A percentile compares a stretch with the other conserved stretches of the same genome.
Conservation (phyloP, 2,797 vertebrate genomes). For the Chaetophractus vellerosus region DNA sequence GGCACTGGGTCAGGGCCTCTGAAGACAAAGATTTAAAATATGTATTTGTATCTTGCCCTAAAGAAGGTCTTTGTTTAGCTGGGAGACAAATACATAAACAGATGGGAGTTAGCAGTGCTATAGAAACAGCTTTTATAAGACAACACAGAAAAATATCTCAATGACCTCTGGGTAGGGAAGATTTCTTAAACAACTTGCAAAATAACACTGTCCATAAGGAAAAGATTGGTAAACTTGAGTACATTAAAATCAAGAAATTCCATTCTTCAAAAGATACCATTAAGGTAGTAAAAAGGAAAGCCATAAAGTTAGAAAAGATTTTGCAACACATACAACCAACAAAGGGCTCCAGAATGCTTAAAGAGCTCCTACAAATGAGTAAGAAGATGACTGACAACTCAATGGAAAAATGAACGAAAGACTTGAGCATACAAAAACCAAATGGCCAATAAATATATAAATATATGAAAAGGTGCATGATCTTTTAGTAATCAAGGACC, state of each 20-base stretch:
- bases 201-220: slow-evolving; percentile 53
- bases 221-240: slow-evolving; percentile 3
- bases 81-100: slow-evolving; percentile 14
- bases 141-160: slow-evolving; percentile 31
- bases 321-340: not conserved
- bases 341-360: not conserved
- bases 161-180: slow-evolving; percentile 53
- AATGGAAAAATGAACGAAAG: not conserved
- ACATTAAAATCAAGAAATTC: slow-evolving; percentile 15
- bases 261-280: slow-evolving; percentile 6
- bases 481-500: not conserved
- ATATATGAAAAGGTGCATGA: not conserved
- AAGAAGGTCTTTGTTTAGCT: slow-evolving; percentile 70
- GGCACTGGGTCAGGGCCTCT: not conserved
- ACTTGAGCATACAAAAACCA: not conserved
- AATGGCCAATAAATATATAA: not conserved
- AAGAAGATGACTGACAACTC: not conserved
- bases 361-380: not conserved
- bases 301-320: not conserved
- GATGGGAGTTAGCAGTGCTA: not conserved
- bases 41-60: slow-evolving; percentile 24
- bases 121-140: slow-evolving; percentile 62
- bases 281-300: not conserved
- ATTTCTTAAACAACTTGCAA: slow-evolving; percentile 65
- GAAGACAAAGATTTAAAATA: slow-evolving; percentile 34